A percentile compares a stretch with the other conserved stretches of the same genome.
phyloP scores from a whole-genome alignment of 2,797 vertebrate species.

The Mormyrus proboscirostris region DNA sequence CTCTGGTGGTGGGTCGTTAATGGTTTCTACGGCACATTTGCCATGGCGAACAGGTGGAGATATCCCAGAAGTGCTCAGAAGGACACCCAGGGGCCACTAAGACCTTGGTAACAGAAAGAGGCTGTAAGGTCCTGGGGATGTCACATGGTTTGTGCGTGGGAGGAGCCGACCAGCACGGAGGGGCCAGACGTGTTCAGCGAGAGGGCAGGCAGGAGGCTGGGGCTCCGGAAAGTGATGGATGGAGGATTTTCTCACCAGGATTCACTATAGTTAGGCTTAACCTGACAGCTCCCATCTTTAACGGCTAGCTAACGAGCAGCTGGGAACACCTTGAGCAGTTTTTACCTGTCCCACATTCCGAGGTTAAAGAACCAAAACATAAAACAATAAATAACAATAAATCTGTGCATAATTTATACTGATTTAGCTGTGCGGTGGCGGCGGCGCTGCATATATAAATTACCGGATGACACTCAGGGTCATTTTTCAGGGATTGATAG shows the following conservation, averaged over 20 bases:
- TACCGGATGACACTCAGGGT: not conserved
- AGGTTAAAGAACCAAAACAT: not conserved
- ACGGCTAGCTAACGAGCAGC: constrained; percentile 24
- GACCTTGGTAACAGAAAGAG: not conserved
- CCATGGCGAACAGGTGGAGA: not conserved
- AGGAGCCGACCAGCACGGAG: not conserved
- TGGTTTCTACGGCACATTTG: not conserved
- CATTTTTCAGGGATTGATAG: not conserved
- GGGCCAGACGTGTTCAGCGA: not conserved
- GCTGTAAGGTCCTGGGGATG: not conserved
- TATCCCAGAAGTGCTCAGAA: not conserved
- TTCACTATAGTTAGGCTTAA: constrained; percentile 29
- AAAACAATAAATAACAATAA: not conserved
- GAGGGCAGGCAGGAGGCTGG: not conserved
- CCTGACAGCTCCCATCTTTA: constrained; percentile 33
- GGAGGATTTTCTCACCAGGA: constrained; percentile 7
- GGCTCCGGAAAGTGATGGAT: not conserved
- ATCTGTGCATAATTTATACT: not conserved
- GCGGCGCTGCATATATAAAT: not conserved
- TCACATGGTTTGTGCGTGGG: not conserved
- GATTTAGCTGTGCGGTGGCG: not conserved
- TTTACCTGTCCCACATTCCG: not conserved
- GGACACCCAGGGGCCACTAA: not conserved
- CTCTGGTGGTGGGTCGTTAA: not conserved
- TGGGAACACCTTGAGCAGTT: not conserved